A percentile compares a stretch with the other conserved stretches of the same genome.
phyloP scores from a whole-genome alignment of 2,888 invertebrate species.

The Hecatera dysodea region DNA sequence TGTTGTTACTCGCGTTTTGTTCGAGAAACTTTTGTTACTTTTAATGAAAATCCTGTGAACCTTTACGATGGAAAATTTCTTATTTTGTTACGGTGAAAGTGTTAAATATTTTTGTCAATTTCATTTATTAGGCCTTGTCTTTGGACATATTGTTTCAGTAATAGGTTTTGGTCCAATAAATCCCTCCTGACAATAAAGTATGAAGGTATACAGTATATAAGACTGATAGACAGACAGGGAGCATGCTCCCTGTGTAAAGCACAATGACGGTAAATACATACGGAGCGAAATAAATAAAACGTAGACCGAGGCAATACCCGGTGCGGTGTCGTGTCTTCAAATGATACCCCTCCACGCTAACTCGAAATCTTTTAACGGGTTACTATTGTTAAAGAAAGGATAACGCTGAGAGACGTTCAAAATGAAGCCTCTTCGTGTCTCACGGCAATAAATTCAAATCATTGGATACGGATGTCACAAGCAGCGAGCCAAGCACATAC shows the following conservation, averaged over 20 bases:
- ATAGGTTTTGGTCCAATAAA: background rate
- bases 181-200: background rate
- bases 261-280: slow-evolving; percentile 48
- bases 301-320: slow-evolving; percentile 24
- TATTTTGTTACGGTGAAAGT: slow-evolving; percentile 8
- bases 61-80: slow-evolving; percentile 2
- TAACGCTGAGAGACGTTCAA: slow-evolving; percentile 59
- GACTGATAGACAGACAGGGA: background rate
- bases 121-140: background rate
- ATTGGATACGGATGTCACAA: slow-evolving; percentile 65
- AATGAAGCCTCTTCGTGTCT: slow-evolving; percentile 65
- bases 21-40: slow-evolving; percentile 27
- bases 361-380: slow-evolving; percentile 68
- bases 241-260: slow-evolving; percentile 16
- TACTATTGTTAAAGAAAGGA: slow-evolving; percentile 68
- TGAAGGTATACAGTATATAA: background rate
- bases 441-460: slow-evolving; percentile 58
- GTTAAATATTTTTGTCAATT: background rate
- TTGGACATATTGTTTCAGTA: background rate
- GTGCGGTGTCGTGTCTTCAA: slow-evolving; percentile 67
- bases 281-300: slow-evolving; percentile 44
- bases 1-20: slow-evolving; percentile 8
- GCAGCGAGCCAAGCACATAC: slow-evolving; percentile 59
- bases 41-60: slow-evolving; percentile 11
- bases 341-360: slow-evolving; percentile 68